These are phyloP conservation scores for Odontomyia ornata DNA, from an alignment of 2,888 invertebrate species.

Conservation along the genomic window DNA sequence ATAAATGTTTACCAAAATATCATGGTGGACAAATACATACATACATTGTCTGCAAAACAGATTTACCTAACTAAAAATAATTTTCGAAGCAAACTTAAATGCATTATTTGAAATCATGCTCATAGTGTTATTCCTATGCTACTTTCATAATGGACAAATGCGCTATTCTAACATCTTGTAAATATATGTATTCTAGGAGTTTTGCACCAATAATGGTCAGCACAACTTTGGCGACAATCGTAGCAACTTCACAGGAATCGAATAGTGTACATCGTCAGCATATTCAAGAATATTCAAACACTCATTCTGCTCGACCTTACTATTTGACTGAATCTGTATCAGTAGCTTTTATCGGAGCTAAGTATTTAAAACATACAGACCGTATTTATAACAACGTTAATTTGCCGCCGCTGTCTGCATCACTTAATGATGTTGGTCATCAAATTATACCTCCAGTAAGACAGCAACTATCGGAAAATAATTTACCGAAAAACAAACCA, in stretches of 20 bases:
- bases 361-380: slow-evolving; percentile 6
- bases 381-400: background rate
- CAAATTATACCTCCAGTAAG: slow-evolving; percentile 32
- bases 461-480: slow-evolving; percentile 27
- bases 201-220: slow-evolving; percentile 64
- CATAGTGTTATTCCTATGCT: too few relatives aligned
- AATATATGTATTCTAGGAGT: slow-evolving; percentile 55
- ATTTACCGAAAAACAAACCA: slow-evolving; percentile 5
- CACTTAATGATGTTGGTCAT: background rate
- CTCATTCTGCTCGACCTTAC: slow-evolving; percentile 51
- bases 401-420: background rate
- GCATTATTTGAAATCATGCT: too few relatives aligned
- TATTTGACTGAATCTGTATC: slow-evolving; percentile 49
- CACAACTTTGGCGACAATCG: slow-evolving; percentile 64
- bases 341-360: slow-evolving; percentile 14
- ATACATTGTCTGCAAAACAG: too few relatives aligned
- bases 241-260: slow-evolving; percentile 58
- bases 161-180: too few relatives aligned
- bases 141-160: too few relatives aligned
- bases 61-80: too few relatives aligned
- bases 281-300: slow-evolving; percentile 46
- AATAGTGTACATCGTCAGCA: slow-evolving; percentile 53
- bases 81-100: too few relatives aligned
- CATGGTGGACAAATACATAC: too few relatives aligned
- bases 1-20: too few relatives aligned